Evolutionary conservation across 1,140 invertebrate species (phyloP).

Genomic region (Cyphomyrmex costatus): DNA sequence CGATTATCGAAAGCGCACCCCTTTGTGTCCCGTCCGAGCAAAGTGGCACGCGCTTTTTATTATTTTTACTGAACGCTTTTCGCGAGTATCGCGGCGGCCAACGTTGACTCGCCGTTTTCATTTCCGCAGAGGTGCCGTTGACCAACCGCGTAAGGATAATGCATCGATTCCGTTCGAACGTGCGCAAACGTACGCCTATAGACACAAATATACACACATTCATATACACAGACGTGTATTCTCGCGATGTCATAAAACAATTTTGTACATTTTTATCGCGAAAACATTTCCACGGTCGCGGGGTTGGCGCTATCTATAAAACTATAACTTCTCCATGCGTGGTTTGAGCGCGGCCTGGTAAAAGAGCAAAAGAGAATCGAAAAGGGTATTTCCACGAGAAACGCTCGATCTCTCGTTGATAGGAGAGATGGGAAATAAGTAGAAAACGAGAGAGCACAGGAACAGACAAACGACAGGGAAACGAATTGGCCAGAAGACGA

Average conservation of each 20-base stretch:
- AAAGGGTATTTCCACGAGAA: slow-evolving; percentile 63
- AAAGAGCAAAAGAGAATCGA: slow-evolving; percentile 60
- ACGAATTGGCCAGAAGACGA: slow-evolving; percentile 41
- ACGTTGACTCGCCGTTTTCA: slow-evolving; percentile 63
- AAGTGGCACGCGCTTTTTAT: slow-evolving; percentile 58
- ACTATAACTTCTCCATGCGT: slow-evolving; percentile 65
- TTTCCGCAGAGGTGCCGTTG: slow-evolving; percentile 67
- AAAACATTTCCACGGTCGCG: slow-evolving; percentile 51
- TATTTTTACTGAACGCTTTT: slow-evolving; percentile 46
- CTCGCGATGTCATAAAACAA: slow-evolving; percentile 61
- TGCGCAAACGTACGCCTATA: not conserved
- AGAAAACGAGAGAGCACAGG: slow-evolving; percentile 64
- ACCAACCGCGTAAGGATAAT: slow-evolving; percentile 65
- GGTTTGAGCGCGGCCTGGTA: slow-evolving; percentile 13
- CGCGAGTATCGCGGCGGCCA: slow-evolving; percentile 1
- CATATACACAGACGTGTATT: not conserved
- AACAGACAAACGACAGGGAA: slow-evolving; percentile 65
- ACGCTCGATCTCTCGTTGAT: slow-evolving; percentile 60
- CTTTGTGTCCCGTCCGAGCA: slow-evolving; percentile 45
- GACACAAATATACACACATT: not conserved
- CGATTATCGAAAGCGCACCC: slow-evolving; percentile 64
- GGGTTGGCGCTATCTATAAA: slow-evolving; percentile 47
- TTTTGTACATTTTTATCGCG: slow-evolving; percentile 69
- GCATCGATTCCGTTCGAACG: slow-evolving; percentile 64
- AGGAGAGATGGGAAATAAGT: slow-evolving; percentile 68